Conservation (phyloP, 2,888 invertebrate species). For the Andrena flavipes region DNA sequence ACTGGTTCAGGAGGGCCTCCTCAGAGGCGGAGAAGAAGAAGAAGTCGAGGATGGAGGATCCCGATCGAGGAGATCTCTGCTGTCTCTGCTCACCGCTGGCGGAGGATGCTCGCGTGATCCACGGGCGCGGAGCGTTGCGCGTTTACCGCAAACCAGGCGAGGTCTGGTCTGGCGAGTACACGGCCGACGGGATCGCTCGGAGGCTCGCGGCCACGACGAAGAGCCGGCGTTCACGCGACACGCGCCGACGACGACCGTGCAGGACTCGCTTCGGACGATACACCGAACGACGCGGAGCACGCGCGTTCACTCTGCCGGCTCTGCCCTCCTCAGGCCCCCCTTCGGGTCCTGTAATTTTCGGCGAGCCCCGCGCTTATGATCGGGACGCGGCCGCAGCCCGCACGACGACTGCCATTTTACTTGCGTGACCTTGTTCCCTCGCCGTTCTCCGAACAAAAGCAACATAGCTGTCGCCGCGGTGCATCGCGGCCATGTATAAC, state of each 20-base stretch:
- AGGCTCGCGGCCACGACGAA: neutral
- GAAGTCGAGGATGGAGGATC: too few relatives aligned
- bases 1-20: too few relatives aligned
- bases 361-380: conserved; percentile 31
- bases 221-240: conserved; percentile 8
- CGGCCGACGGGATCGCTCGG: conserved; percentile 42
- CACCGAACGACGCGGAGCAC: neutral
- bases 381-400: conserved; percentile 42
- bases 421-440: conserved; percentile 77
- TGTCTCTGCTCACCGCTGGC: too few relatives aligned
- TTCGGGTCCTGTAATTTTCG: conserved; percentile 26
- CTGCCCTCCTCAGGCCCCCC: neutral
- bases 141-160: neutral
- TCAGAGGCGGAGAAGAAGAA: too few relatives aligned
- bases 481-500: conserved; percentile 10
- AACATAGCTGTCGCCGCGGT: conserved; percentile 62
- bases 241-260: conserved; percentile 5
- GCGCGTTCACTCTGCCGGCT: neutral
- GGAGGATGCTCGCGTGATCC: neutral
- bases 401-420: conserved; percentile 75
- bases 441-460: conserved; percentile 78
- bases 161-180: neutral
- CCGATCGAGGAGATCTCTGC: too few relatives aligned
- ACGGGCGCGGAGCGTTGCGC: conserved; percentile 9
- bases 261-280: neutral